Base-by-base conservation (phyloP, 2,888 invertebrate genomes). In the Bombyx huttoni region DNA sequence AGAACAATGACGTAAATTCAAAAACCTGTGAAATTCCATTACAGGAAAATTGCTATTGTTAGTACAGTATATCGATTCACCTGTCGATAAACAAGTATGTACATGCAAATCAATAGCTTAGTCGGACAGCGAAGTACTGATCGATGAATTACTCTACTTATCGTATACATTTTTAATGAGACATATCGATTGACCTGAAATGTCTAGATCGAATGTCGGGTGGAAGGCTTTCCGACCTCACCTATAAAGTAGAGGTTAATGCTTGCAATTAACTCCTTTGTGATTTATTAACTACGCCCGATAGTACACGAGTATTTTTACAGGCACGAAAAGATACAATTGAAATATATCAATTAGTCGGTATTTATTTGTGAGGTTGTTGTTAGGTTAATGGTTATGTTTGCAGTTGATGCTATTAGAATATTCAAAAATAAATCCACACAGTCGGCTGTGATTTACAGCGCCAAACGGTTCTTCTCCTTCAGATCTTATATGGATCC, bases 171-270 rank as follows among this genome's bases (percentile, higher is more conserved):
- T 70, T 77, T 79, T 76, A 66, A 81, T 70, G 61, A 58, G 57
- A 59, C 54, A 56, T 73, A 81, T 81, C 70, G 81, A 82, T 81
- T 73, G 71, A 73, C 68, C 71, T 59, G 63, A 58, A 59, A 54
- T 49, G 52, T 51, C 55, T 49, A 47, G 53, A 52, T 49, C 52
- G 46, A 51, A 48, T 51, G 8, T 13, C 24, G 47, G 52, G 55
- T 61, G 52, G 56, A 61, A 58, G 53, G 53, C 54, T 51, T 52
- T 49, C 56, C 49, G 48, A 58, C 51, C 55, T 58, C 54, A 57
- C 54, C 54, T 56, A 53, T 52, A 46, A 48, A 9, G 33, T 46
- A 14, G 52, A 46, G 13, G 24, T 50, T 12, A 45, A 40, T 35
- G 47, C 13, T 49, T 52, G 24, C 40, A 24, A 46, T 34, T 46